Evolutionary conservation across 2,113 vertebrate genomes (phyloP).

Genomic region (Microtus richardsoni): DNA sequence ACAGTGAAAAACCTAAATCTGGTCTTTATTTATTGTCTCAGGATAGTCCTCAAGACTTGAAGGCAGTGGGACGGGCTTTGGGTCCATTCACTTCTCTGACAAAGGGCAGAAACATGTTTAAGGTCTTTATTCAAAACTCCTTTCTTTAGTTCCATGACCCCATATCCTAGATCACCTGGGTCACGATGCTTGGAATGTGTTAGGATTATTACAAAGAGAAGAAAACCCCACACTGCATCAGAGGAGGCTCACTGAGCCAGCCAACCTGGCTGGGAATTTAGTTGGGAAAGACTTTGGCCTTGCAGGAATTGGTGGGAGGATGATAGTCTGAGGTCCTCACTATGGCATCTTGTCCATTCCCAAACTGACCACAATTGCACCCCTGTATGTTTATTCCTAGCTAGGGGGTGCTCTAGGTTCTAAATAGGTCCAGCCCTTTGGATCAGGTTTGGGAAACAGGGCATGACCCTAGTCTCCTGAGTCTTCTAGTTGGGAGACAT

Average conservation of each 20-base stretch:
- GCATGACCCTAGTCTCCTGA: neutral
- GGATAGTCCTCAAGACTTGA: neutral
- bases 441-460: slow-evolving; percentile 32
- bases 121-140: neutral
- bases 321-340: neutral
- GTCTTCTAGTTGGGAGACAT: neutral
- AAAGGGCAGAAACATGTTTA: neutral
- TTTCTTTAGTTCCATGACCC: neutral
- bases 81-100: neutral
- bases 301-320: neutral
- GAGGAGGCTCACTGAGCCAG: neutral
- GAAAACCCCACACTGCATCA: neutral
- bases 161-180: neutral
- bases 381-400: neutral
- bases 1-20: neutral
- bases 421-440: neutral
- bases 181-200: neutral
- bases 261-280: neutral
- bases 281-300: neutral
- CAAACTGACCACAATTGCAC: neutral
- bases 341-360: neutral
- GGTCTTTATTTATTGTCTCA: neutral
- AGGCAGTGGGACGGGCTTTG: neutral
- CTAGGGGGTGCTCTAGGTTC: neutral
- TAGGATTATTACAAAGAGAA: neutral